Conservation (phyloP, 2,113 vertebrate species). For the Atherinomorus stipes region DNA sequence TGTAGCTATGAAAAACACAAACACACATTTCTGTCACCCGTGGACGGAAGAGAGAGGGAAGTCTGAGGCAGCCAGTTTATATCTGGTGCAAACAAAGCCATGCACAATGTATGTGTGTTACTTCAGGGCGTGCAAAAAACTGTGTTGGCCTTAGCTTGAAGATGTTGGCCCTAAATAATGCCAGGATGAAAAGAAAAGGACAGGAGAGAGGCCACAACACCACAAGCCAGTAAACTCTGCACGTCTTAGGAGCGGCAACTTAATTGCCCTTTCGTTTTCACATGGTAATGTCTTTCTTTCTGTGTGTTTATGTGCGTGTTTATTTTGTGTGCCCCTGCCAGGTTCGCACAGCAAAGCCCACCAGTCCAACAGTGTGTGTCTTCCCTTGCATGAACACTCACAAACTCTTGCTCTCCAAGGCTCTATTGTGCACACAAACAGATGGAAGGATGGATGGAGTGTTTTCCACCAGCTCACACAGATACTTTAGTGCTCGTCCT, state of each 20-base stretch:
- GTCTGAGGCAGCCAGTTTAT: constrained; percentile 19
- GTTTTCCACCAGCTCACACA: constrained; percentile 38
- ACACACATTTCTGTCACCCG: constrained; percentile 42
- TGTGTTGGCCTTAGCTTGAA: constrained; percentile 36
- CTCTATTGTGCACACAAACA: constrained; percentile 36
- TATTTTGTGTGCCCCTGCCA: constrained; percentile 48
- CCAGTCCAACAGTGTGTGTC: constrained; percentile 23
- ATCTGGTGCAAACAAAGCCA: constrained; percentile 7
- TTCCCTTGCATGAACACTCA: constrained; percentile 16
- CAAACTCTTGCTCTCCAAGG: constrained; percentile 11
- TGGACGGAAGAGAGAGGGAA: constrained; percentile 23
- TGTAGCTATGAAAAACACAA: constrained; percentile 39
- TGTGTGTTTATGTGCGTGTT: constrained; percentile 33
- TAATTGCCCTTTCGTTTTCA: constrained; percentile 74
- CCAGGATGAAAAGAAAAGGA: constrained; percentile 40
- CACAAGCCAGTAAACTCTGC: constrained; percentile 64
- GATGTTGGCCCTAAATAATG: constrained; percentile 58
- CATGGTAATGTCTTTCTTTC: constrained; percentile 60
- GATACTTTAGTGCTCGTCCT: not conserved
- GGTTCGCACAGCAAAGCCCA: constrained; percentile 46
- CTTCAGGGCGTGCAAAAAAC: not conserved
- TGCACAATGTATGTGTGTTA: constrained; percentile 2
- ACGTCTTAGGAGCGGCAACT: too few species aligned
- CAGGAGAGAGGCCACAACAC: constrained; percentile 54
- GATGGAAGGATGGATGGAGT: constrained; percentile 43